Conservation (phyloP, 2,888 invertebrate genomes). For the Heliconius charithonia region DNA sequence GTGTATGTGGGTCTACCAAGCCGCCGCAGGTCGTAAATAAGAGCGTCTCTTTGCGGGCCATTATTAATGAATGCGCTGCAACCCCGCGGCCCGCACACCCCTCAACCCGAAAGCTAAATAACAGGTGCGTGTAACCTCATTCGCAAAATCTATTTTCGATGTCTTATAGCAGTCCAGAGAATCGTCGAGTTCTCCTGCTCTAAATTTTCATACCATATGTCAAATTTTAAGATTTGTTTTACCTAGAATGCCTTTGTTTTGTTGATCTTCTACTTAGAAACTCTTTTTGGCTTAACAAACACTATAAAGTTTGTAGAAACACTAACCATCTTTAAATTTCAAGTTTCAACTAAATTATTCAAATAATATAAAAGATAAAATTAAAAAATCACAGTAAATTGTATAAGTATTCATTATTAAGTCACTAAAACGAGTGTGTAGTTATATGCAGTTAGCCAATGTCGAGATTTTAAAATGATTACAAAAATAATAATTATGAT, state of each 20-base stretch:
- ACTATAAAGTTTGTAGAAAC: conserved; percentile 77
- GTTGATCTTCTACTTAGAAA: too few species aligned
- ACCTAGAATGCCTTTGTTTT: too few species aligned
- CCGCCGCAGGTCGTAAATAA: conserved; percentile 80
- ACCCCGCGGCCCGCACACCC: conserved; percentile 65
- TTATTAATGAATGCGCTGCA: conserved; percentile 81
- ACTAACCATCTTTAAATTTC: conserved; percentile 59
- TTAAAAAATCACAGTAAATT: neutral
- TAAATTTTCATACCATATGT: conserved; percentile 83
- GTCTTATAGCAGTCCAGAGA: conserved; percentile 81
- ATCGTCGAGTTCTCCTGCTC: conserved; percentile 78
- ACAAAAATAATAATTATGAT: conserved; percentile 5
- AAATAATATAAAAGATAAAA: neutral
- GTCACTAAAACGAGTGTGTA: neutral
- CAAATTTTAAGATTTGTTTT: conserved; percentile 81
- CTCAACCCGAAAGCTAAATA: conserved; percentile 78
- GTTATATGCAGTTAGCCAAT: neutral
- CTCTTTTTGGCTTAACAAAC: conserved; percentile 71
- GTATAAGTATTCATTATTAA: neutral
- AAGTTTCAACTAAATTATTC: neutral
- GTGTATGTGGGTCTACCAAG: conserved; percentile 69
- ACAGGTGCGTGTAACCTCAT: conserved; percentile 84
- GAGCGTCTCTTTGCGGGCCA: conserved; percentile 81
- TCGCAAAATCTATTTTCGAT: conserved; percentile 84
- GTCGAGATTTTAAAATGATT: neutral